phyloP scores from a whole-genome alignment of 2,797 vertebrate genomes.

The Manis pentadactyla region DNA sequence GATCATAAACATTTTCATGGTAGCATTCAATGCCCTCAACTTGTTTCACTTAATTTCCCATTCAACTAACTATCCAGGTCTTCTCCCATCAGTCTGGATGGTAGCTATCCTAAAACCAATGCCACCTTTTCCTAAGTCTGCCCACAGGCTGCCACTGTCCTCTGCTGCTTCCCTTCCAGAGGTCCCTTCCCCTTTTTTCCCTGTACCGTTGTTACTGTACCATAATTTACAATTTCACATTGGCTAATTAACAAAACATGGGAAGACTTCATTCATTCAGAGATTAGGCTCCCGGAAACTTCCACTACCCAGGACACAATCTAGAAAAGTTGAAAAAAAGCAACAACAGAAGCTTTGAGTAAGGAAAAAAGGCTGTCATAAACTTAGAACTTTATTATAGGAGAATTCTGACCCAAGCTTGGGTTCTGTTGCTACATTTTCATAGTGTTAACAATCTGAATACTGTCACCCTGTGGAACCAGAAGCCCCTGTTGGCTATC shows the following conservation, averaged over 20 bases:
- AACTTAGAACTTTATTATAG: background rate
- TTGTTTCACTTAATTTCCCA: background rate
- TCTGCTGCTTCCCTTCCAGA: background rate
- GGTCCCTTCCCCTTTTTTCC: background rate
- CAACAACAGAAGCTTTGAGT: background rate
- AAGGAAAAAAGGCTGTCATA: background rate
- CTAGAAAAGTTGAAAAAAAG: background rate
- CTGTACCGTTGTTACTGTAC: background rate
- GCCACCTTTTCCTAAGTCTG: slow-evolving; percentile 6
- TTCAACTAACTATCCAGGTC: background rate
- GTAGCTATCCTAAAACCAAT: background rate
- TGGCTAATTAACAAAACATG: slow-evolving; percentile 38
- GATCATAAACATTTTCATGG: background rate
- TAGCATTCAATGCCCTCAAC: background rate
- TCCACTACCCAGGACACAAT: background rate
- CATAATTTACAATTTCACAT: background rate
- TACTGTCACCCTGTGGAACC: background rate
- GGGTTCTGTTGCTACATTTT: background rate
- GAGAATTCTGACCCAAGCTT: background rate
- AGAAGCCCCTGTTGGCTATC: background rate
- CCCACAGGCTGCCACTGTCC: background rate
- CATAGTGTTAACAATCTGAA: slow-evolving; percentile 7
- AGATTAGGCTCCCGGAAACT: background rate
- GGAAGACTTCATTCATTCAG: background rate
- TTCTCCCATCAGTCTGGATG: background rate